These are phyloP conservation scores for Campoplex capitator DNA, from an alignment of 2,888 invertebrate genomes.

Conservation along the genomic window DNA sequence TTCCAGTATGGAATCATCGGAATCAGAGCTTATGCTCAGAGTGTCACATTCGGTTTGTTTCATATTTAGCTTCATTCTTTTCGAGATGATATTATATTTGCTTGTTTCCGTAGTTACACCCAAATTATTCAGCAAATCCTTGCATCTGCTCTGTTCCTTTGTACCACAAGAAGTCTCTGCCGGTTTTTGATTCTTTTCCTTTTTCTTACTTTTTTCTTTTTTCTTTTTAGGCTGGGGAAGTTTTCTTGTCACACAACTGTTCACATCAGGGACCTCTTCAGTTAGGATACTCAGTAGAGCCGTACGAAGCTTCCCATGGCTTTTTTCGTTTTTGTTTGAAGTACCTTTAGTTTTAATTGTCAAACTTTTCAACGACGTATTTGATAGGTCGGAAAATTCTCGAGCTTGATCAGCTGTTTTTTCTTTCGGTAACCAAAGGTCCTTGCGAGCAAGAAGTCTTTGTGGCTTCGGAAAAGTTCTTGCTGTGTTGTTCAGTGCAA, in stretches of 20 bases:
- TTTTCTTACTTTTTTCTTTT: neutral
- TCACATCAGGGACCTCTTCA: too few species aligned
- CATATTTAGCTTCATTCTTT: constrained; percentile 37
- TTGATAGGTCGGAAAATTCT: neutral
- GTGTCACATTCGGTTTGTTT: constrained; percentile 32
- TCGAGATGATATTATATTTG: constrained; percentile 66
- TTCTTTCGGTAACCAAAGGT: constrained; percentile 33
- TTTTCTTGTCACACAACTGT: neutral
- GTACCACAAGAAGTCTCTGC: neutral
- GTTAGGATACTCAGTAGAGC: neutral
- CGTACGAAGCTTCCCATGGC: neutral
- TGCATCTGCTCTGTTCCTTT: neutral
- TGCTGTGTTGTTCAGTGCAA: neutral
- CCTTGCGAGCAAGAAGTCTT: constrained; percentile 34
- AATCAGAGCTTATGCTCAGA: constrained; percentile 71
- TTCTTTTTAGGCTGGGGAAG: neutral
- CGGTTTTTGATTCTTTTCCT: neutral
- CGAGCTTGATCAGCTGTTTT: neutral
- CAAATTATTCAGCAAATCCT: constrained; percentile 13
- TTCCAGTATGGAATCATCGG: constrained; percentile 81
- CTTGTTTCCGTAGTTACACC: constrained; percentile 34
- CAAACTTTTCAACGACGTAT: neutral
- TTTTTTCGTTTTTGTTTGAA: neutral
- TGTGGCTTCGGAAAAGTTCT: neutral
- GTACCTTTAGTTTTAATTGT: neutral